Evolutionary conservation across 2,113 vertebrate genomes (phyloP), one percentile per base, ranked within the genome.

Genomic region (Onychostoma macrolepis): DNA sequence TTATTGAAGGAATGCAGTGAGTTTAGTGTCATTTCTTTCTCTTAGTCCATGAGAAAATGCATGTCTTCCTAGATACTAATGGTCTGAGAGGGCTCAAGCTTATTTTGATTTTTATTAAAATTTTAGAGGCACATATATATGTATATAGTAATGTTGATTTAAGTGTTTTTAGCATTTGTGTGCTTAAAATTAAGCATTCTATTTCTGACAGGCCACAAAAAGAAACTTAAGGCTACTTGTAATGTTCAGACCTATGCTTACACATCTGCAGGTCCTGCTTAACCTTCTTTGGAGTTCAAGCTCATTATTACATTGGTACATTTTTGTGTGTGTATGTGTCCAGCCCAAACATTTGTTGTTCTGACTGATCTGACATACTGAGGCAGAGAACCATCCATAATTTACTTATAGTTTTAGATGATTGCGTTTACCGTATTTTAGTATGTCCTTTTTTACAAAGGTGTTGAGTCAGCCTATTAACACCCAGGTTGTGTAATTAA

Each of bases 261-360:
- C 43, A 86, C 48, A 74, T 75, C 85, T 48, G 53, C 24, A 36
- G 80, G 43, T 26, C 84, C 63, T 76, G 26, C 41, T 65, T 67
- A 83, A 61, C 36, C 74, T 48, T 78, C 58, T 89, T 84, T 84
- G 80, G 43, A 74, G 85, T 76, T 79, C 26, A 80, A 79, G 80
- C 80, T 86, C 65, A 71, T 83, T 83, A 71, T 50, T 71, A 5
- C 67, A 50, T 21, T 4, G 53, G 50, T 33, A 80, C 24, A 6
- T 61, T 80, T 63, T 28, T 63, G 15, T 80, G 36, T 33, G 65
- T 72, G 56, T 61, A 21, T 41, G 19, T 24, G 50, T 41, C 12
- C n/a, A 45, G 30, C 50, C 24, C 56, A 63, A 17, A 61, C n/a
- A 38, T 80, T n/a, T 41, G 45, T 56, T 56, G 21, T 63, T 80